Base-by-base conservation (phyloP, 1,140 invertebrate genomes). In the Trachelipus rathkii region DNA sequence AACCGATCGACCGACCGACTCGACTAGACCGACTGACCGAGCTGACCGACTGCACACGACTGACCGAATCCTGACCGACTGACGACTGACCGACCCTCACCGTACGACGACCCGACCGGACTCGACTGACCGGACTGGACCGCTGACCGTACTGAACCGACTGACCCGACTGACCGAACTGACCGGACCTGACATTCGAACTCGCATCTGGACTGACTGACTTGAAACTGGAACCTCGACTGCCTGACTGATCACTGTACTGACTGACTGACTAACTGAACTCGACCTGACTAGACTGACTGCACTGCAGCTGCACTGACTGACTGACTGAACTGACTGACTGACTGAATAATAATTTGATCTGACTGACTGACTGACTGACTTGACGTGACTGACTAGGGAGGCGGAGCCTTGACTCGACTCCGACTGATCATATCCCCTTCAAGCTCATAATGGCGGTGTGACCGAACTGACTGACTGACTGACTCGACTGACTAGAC, bases 21-120 rank as follows among this genome's bases (percentile, higher is more conserved):
- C 71, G 74, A 75, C 74, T 75, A n/a, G 74, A 75, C 74, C 72
- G 74, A 75, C 74, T 75, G 74, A 75, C 74, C 72, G 74, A 75
- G n/a, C 74, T 75, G 69, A 74, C 74, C 72, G 74, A 75, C 74
- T 75, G 74, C 74, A 70, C 72, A n/a, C n/a, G 74, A 75, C 74
- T 75, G 74, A 75, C 74, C 72, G 74, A 75, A 70, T 75, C 71
- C 74, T 75, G 74, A 75, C 74, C 72, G 74, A 75, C 74, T 75
- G 46, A 73, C 15, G 46, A 50, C 46, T 50, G 46, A 50, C 46
- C 15, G 69, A 70, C 67, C 19, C 9, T 10, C 67, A n/a, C n/a
- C n/a, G n/a, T n/a, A n/a, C n/a, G n/a, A n/a, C n/a, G n/a, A n/a
- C n/a, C 50, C n/a, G 50, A 53, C 50, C n/a, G n/a, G n/a, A n/a